Base-by-base conservation (phyloP, 2,888 invertebrate genomes). In the Timema podura region DNA sequence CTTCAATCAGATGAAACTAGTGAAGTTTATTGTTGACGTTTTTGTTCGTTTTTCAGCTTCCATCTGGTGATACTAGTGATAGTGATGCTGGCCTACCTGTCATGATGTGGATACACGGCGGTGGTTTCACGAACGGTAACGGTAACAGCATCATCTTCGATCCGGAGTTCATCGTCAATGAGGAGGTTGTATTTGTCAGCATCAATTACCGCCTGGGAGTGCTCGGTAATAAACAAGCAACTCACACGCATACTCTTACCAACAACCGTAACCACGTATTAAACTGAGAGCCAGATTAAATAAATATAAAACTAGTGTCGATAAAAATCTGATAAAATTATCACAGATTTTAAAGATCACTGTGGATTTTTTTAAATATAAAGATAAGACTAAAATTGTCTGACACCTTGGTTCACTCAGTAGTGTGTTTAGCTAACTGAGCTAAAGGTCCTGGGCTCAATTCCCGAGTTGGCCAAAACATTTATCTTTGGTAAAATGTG, bases 111-210 rank as follows among this genome's bases (percentile, higher is more conserved):
- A 30, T 61, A 11, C 61, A 61, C 10, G 61, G 61, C 0, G 61
- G 61, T 45, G 61, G 61, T 11, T 61, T 61, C 61, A 61, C 61
- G 6, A 44, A 45, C 13, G 61, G 61, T 13, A 44, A 30, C 61
- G 45, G 61, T 13, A n/a, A 45, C 9, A 61, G 61, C 44, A n/a
- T 5, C 44, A 44, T 13, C 30, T 61, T 45, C 16, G 61, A 45
- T 13, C 61, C 61, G 5, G 61, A 61, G 61, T 61, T 61, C 61
- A 30, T 61, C 11, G 61, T 61, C 44, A 30, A 61, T 2, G 61
- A 30, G 10, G 61, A n/a, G 45, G 61, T 61, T 5, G 44, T 61
- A 13, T 13, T 61, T 5, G 61, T 61, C 61, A 61, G 11, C 61
- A 5, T 61, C 44, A 51, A 51, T 3, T 51, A 51, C 51, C 51